Base-by-base conservation (phyloP, 1,140 invertebrate genomes). In the Drosophila burlai region DNA sequence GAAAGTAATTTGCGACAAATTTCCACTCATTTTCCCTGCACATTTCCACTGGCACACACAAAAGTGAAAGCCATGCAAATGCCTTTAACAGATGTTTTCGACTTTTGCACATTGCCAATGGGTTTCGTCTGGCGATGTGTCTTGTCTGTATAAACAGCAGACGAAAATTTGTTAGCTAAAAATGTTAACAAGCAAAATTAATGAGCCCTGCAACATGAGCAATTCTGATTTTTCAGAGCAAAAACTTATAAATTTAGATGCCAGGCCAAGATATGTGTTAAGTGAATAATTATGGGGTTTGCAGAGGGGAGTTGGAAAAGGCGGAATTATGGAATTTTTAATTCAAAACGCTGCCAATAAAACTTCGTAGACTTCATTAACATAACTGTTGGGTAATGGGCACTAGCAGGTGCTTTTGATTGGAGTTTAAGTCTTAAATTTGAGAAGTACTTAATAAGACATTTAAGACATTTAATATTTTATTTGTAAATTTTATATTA, bases 1-100 rank as follows among this genome's bases (percentile, higher is more conserved):
- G 85, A 90, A 91, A 91, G 85, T 90, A 90, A 90, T 90, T 90
- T 91, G 85, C 79, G 85, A 90, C 85, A 91, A 90, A 90, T 90
- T 90, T 89, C 40, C 79, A 80, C 54, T 57, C 68, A 66, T 73
- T 73, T 73, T 61, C 45, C 69, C 49, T 77, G 75, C 59, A 26
- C 57, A 74, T 63, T 67, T 52, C 40, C 43, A 49, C 62, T 47
- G 46, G 34, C 43, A 60, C n/a, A 49, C n/a, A 49, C 29, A 60
- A 64, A 80, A 90, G 85, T 90, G 85, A 90, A 90, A 90, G 86
- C 79, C 85, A 90, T 91, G 86, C 86, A 91, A 89, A 89, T 89
- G 60, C 71, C 50, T 55, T 65, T 65, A 89, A 52, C 85, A 90
- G 85, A 71, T 90, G 85, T 75, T 80, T 72, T 47, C 63, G 34